Evolutionary conservation across 2,797 vertebrate genomes (phyloP).

Genomic region (Phrynocephalus vlangalii): DNA sequence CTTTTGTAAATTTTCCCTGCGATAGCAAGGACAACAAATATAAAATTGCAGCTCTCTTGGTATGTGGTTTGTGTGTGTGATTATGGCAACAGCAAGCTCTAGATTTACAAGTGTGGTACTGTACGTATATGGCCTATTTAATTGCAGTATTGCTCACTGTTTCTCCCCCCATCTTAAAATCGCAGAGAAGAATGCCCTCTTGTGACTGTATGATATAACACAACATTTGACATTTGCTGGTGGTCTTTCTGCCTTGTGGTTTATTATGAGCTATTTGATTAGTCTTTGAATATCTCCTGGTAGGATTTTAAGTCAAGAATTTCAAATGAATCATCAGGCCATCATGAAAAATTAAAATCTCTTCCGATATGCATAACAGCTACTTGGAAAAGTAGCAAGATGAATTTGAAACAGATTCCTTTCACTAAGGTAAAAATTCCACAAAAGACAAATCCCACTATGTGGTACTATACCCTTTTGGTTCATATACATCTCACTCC

Average conservation of each 20-base stretch:
- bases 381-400: neutral
- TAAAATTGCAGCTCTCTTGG: neutral
- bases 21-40: neutral
- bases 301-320: neutral
- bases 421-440: neutral
- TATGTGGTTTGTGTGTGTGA: neutral
- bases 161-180: neutral
- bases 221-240: neutral
- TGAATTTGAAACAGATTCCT: neutral
- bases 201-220: neutral
- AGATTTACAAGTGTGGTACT: neutral
- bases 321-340: neutral
- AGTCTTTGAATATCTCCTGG: neutral
- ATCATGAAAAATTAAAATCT: neutral
- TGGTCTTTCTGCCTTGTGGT: neutral
- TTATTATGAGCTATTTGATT: neutral
- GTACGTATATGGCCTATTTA: neutral
- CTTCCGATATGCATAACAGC: neutral
- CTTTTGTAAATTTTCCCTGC: neutral
- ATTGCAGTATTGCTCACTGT: neutral
- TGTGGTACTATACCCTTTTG: neutral
- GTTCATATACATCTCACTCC: neutral
- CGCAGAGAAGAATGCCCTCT: conserved; percentile 38
- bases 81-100: neutral
- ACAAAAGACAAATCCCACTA: conserved; percentile 1